Percentiles rank a stretch among this genome's conserved stretches.
phyloP scores from a whole-genome alignment of 37 sponge, comb jelly and placozoan species.

The Axinella damicornis region DNA sequence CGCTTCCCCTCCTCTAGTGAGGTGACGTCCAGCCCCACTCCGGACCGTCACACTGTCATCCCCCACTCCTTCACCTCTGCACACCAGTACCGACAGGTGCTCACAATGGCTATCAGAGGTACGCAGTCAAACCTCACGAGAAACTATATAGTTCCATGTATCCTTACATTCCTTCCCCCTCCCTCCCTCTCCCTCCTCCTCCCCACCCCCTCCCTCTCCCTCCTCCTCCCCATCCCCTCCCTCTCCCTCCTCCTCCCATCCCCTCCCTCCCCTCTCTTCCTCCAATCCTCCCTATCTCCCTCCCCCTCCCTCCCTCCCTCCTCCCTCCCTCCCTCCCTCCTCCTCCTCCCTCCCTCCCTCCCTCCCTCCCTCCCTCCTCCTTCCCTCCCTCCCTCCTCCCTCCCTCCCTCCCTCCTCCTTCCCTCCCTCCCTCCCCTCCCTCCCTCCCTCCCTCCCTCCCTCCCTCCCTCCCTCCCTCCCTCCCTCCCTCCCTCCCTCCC shows the following conservation, averaged over 20 bases:
- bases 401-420: too few relatives aligned
- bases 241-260: neutral
- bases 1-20: too few relatives aligned
- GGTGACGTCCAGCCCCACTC: too few relatives aligned
- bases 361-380: too few relatives aligned
- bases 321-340: neutral
- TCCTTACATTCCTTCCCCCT: too few relatives aligned
- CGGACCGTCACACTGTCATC: slow-evolving; percentile 5
- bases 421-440: neutral
- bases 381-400: too few relatives aligned
- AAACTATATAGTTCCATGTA: too few relatives aligned
- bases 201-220: too few relatives aligned
- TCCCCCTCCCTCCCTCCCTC: slow-evolving; percentile 33
- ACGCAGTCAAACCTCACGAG: neutral
- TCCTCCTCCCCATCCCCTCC: too few relatives aligned
- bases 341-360: too few relatives aligned
- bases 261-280: slow-evolving; percentile 24
- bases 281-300: slow-evolving; percentile 24
- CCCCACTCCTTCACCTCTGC: slow-evolving; percentile 1
- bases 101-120: neutral
- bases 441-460: neutral
- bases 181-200: too few relatives aligned
- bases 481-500: slow-evolving; percentile 43
- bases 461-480: slow-evolving; percentile 20
- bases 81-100: neutral